Evolutionary conservation across 2,113 vertebrate genomes (phyloP).

Genomic region (Neodontobutis hainanensis): DNA sequence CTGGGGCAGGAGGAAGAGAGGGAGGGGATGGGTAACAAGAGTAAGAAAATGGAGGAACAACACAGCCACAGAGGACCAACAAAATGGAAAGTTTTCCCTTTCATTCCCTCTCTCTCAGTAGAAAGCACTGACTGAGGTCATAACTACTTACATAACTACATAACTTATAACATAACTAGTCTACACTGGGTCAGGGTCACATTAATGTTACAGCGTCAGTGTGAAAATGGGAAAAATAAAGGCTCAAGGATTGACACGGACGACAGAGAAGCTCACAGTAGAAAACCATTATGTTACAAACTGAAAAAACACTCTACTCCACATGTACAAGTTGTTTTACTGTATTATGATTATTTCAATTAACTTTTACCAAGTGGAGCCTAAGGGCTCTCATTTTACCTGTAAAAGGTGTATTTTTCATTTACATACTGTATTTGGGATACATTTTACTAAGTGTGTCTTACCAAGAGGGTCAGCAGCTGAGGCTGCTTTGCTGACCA

Average conservation of each 20-base stretch:
- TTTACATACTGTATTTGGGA: too few species aligned
- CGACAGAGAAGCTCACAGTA: constrained; percentile 3
- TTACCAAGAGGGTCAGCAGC: constrained; percentile 82
- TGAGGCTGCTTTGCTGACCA: constrained; percentile 79
- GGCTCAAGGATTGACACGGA: constrained; percentile 15
- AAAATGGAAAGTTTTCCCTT: constrained; percentile 10
- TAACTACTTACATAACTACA: too few species aligned
- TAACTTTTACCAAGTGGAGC: too few species aligned
- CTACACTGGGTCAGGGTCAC: not conserved
- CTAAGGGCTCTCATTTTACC: too few species aligned
- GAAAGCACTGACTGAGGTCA: not conserved
- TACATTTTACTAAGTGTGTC: constrained; percentile 28
- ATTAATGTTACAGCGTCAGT: not conserved
- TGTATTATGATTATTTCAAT: too few species aligned
- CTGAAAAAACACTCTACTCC: too few species aligned
- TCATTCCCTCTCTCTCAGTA: not conserved
- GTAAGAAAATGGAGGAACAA: constrained; percentile 27
- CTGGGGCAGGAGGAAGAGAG: constrained; percentile 69
- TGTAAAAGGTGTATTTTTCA: too few species aligned
- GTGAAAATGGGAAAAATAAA: constrained; percentile 19
- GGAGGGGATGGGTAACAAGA: constrained; percentile 39
- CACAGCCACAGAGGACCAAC: constrained; percentile 38
- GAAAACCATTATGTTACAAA: constrained; percentile 5
- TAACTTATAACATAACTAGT: too few species aligned
- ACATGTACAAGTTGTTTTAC: too few species aligned